These are phyloP conservation scores for Gyrodactylus salaris DNA, from an alignment of 1,140 invertebrate genomes.

Conservation along the genomic window DNA sequence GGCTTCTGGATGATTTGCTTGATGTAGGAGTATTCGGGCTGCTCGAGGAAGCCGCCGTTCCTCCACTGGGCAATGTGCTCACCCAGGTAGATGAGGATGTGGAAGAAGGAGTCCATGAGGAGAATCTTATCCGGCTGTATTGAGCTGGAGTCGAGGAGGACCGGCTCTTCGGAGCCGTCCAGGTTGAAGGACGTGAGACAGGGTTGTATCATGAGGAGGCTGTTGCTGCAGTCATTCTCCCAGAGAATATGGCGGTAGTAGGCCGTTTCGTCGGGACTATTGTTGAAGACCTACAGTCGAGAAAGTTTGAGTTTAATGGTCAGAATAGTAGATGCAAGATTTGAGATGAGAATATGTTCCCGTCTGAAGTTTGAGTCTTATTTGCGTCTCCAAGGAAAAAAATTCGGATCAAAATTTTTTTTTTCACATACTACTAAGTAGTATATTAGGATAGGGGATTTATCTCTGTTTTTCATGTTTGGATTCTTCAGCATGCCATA, in stretches of 20 bases:
- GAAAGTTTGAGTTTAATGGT: too few relatives aligned
- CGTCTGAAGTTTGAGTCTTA: too few relatives aligned
- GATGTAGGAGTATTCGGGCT: conserved; percentile 86
- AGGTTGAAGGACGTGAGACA: conserved; percentile 93
- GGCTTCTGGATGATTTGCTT: conserved; percentile 73
- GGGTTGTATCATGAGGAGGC: conserved; percentile 94
- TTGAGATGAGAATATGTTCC: too few relatives aligned
- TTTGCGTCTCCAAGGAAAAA: too few relatives aligned
- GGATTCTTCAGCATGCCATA: too few relatives aligned
- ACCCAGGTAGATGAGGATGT: conserved; percentile 94
- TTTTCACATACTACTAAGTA: too few relatives aligned
- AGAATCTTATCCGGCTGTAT: conserved; percentile 85
- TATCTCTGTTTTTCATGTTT: too few relatives aligned
- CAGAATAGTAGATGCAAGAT: too few relatives aligned
- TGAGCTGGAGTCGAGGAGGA: conserved; percentile 51
- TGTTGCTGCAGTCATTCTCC: conserved; percentile 78
- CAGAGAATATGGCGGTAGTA: conserved; percentile 48
- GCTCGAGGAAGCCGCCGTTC: conserved; percentile 19
- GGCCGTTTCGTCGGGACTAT: conserved; percentile 95
- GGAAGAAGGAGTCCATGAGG: conserved; percentile 98
- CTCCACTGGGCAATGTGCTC: conserved; percentile 6
- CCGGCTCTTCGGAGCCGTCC: conserved; percentile 47
- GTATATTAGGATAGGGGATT: too few relatives aligned
- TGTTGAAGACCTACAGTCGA: too few relatives aligned
- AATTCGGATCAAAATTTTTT: too few relatives aligned